Percentiles rank a stretch among this genome's conserved stretches.
Evolutionary conservation across 2,888 invertebrate genomes (phyloP).

Genomic region (Eurois occulta): DNA sequence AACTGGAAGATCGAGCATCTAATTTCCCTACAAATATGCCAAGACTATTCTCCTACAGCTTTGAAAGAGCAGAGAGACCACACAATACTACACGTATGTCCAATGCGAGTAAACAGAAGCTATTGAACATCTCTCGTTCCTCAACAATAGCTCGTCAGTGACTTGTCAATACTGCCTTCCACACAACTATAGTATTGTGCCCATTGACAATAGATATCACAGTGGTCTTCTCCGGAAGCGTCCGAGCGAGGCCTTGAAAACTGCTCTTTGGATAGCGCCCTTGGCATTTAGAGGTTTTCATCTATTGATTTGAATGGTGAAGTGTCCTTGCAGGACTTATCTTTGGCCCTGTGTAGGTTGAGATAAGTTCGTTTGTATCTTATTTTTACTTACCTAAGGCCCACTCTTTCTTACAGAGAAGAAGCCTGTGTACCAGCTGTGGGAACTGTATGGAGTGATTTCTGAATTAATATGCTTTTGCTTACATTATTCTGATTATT

Average conservation of each 20-base stretch:
- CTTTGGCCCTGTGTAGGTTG: not conserved
- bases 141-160: slow-evolving; percentile 41
- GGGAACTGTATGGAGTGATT: not conserved
- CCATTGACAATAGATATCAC: slow-evolving; percentile 27
- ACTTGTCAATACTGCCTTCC: slow-evolving; percentile 30
- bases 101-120: not conserved
- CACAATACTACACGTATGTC: not conserved
- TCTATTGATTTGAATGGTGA: not conserved
- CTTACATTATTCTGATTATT: not conserved
- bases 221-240: slow-evolving; percentile 36
- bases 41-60: not conserved
- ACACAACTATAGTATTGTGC: slow-evolving; percentile 40
- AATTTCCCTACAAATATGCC: not conserved
- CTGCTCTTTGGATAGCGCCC: slow-evolving; percentile 9
- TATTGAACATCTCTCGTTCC: not conserved
- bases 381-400: too few species aligned
- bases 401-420: too few species aligned
- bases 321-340: not conserved
- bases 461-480: not conserved
- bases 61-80: not conserved
- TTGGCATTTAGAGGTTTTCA: slow-evolving; percentile 11
- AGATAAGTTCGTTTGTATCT: not conserved
- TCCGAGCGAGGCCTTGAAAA: slow-evolving; percentile 34
- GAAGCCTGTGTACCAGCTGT: not conserved
- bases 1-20: not conserved